Evolutionary conservation across 2,113 vertebrate species (phyloP).

Genomic region (Manacus vitellinus): DNA sequence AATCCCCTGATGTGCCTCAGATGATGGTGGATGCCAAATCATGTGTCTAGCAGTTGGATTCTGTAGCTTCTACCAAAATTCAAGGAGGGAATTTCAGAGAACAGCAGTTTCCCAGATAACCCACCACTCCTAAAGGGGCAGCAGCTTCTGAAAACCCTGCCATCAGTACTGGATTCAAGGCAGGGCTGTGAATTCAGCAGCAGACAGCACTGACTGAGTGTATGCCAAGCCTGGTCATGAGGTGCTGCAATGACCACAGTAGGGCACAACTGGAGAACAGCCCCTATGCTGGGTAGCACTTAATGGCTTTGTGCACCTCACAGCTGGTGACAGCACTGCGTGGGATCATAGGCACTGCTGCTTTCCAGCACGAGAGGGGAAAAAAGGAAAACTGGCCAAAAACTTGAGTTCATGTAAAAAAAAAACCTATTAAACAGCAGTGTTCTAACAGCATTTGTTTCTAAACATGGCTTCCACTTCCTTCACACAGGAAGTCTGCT

Average conservation of each 20-base stretch:
- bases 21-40: not conserved
- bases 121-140: not conserved
- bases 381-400: slow-evolving; percentile 4
- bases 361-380: not conserved
- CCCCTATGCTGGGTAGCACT: not conserved
- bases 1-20: not conserved
- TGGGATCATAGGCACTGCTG: not conserved
- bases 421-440: not conserved
- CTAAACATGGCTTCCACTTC: slow-evolving; percentile 12
- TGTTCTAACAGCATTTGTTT: not conserved
- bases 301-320: not conserved
- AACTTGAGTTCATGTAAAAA: not conserved
- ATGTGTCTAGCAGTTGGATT: not conserved
- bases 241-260: not conserved
- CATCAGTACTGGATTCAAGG: not conserved
- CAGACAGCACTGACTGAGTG: not conserved
- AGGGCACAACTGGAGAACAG: not conserved
- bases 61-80: not conserved
- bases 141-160: not conserved
- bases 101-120: not conserved
- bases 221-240: accelerated
- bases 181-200: not conserved
- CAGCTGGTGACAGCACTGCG: not conserved
- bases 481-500: not conserved
- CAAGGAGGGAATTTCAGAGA: not conserved